phyloP scores from a whole-genome alignment of 2,888 invertebrate genomes.

The Hypselothyrea guttata region DNA sequence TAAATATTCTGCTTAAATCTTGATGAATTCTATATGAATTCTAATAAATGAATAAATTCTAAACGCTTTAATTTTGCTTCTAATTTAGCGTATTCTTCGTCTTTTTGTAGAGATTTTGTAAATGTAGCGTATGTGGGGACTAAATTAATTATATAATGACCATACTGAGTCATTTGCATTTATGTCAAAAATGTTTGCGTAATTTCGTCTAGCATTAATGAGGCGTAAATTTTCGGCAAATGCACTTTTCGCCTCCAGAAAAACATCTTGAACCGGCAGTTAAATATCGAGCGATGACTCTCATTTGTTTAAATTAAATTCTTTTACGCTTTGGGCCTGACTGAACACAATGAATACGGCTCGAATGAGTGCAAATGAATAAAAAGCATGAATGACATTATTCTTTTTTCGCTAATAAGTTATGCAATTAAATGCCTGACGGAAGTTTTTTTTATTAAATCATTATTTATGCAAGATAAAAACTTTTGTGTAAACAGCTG shows the following conservation, averaged over 20 bases:
- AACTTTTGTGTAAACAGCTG: background rate
- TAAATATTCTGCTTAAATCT: too few relatives aligned
- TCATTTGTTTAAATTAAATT: conserved; percentile 31
- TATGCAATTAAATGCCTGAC: conserved; percentile 14
- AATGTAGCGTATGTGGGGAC: too few relatives aligned
- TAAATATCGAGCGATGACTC: conserved; percentile 24
- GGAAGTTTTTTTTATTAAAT: conserved; percentile 9
- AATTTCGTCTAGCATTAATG: conserved; percentile 40
- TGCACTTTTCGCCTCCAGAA: conserved; percentile 33
- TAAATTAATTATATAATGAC: background rate
- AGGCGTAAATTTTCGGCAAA: conserved; percentile 35
- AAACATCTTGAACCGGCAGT: conserved; percentile 19
- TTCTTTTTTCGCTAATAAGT: conserved; percentile 14
- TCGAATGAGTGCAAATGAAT: conserved; percentile 1
- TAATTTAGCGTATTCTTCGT: too few relatives aligned
- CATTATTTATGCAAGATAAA: conserved; percentile 9
- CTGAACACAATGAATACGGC: conserved; percentile 1
- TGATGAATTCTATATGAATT: too few relatives aligned
- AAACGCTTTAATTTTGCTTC: too few relatives aligned
- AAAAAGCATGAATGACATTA: background rate
- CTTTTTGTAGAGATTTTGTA: too few relatives aligned
- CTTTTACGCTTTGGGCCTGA: conserved; percentile 4
- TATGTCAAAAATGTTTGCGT: conserved; percentile 2
- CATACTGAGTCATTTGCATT: conserved; percentile 5
- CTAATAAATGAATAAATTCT: too few relatives aligned